phyloP scores from a whole-genome alignment of 1,140 invertebrate species.

The Drosophila azteca region DNA sequence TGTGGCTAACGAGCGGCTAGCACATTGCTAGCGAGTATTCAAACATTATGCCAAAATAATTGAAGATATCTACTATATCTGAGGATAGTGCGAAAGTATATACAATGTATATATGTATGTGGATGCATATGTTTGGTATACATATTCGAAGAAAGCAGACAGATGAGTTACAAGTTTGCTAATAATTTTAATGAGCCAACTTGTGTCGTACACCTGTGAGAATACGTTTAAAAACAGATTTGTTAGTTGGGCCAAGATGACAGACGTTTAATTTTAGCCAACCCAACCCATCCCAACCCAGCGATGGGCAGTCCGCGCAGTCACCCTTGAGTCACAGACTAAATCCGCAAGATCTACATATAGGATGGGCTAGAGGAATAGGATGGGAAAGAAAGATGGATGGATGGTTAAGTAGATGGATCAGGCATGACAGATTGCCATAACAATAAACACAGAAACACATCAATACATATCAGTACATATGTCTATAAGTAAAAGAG shows the following conservation, averaged over 20 bases:
- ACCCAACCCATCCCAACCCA: background rate
- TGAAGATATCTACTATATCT: conserved; percentile 7
- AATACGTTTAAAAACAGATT: conserved; percentile 81
- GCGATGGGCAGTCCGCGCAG: background rate
- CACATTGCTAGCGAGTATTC: no score
- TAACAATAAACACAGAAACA: conserved; percentile 51
- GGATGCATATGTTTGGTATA: no score
- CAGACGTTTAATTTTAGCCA: conserved; percentile 71
- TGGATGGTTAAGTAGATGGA: conserved; percentile 29
- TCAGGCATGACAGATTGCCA: conserved; percentile 26
- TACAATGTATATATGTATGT: no score
- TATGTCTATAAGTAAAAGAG: conserved; percentile 5
- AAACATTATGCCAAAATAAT: conserved; percentile 38
- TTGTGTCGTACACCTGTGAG: conserved; percentile 74
- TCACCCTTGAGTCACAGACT: conserved; percentile 37
- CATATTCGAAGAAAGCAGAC: background rate
- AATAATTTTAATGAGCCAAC: conserved; percentile 81
- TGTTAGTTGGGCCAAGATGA: conserved; percentile 56
- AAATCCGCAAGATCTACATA: background rate
- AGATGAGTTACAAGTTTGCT: conserved; percentile 51
- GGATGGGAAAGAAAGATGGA: conserved; percentile 26
- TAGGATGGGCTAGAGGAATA: conserved; percentile 2
- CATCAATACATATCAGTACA: conserved; percentile 2
- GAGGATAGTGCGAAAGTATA: background rate
- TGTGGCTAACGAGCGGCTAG: conserved; percentile 33